Percentiles rank a stretch among this genome's conserved stretches.
These are phyloP conservation scores for Luffia ferchaultella DNA, from an alignment of 2,888 invertebrate genomes.

Conservation along the genomic window DNA sequence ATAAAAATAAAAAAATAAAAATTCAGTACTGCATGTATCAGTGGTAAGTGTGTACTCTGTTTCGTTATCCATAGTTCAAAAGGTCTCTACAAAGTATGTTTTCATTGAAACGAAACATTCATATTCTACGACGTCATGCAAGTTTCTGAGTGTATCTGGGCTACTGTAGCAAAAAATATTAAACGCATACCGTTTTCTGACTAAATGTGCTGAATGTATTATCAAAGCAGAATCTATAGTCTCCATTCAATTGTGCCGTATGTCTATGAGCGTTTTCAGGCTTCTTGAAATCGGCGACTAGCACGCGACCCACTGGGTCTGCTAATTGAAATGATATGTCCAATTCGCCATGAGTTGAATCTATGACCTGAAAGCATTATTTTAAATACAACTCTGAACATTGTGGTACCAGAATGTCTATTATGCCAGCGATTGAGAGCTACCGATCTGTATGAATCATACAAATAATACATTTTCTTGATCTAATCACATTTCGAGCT, in stretches of 20 bases:
- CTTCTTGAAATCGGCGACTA: slow-evolving; percentile 76
- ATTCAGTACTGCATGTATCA: too few species aligned
- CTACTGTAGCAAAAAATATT: too few species aligned
- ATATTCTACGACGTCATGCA: too few species aligned
- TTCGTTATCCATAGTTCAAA: too few species aligned
- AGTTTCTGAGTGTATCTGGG: too few species aligned
- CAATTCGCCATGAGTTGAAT: slow-evolving; percentile 82
- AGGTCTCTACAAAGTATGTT: too few species aligned
- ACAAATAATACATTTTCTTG: neutral
- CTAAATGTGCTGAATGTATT: slow-evolving; percentile 85
- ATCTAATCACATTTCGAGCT: too few species aligned
- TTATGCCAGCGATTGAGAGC: neutral
- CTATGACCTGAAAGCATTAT: slow-evolving; percentile 74
- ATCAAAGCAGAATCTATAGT: slow-evolving; percentile 88
- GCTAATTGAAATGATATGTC: slow-evolving; percentile 82
- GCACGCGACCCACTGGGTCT: slow-evolving; percentile 71
- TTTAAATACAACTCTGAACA: neutral
- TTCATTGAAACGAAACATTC: too few species aligned
- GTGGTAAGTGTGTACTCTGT: too few species aligned
- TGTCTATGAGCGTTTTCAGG: slow-evolving; percentile 74
- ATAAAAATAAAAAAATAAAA: too few species aligned
- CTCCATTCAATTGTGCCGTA: slow-evolving; percentile 69
- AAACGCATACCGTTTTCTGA: slow-evolving; percentile 78
- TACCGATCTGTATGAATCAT: neutral
- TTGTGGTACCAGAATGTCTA: neutral